Conservation (phyloP, 1,140 invertebrate species). For the Orchestia grillus region DNA sequence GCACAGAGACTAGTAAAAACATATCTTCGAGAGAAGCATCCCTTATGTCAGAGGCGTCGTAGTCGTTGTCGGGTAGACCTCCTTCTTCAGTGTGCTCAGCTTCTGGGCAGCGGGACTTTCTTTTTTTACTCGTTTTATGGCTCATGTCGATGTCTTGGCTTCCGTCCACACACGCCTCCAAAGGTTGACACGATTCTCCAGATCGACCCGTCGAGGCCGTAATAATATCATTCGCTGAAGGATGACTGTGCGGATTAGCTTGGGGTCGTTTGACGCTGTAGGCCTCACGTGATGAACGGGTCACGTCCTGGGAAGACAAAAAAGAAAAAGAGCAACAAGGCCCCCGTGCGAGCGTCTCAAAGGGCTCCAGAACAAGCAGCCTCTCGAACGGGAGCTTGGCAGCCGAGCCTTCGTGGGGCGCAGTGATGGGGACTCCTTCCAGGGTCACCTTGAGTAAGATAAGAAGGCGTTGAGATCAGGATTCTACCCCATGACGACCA, state of each 20-base stretch:
- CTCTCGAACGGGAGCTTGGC: constrained; percentile 21
- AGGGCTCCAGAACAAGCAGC: background rate
- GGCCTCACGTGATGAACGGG: background rate
- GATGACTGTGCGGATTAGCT: background rate
- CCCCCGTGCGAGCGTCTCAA: background rate
- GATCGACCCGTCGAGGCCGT: background rate
- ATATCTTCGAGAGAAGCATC: background rate
- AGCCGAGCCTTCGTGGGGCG: background rate
- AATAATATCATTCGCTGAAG: background rate
- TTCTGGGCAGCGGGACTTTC: background rate
- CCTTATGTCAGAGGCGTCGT: background rate
- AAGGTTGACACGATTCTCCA: background rate
- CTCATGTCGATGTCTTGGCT: background rate
- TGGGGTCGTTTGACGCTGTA: background rate
- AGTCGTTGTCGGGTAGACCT: background rate
- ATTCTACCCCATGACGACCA: too few species aligned
- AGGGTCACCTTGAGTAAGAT: background rate
- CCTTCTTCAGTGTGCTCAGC: background rate
- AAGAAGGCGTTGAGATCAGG: background rate
- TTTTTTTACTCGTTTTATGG: background rate
- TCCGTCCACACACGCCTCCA: background rate
- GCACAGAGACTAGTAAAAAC: background rate
- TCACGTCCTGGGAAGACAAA: background rate
- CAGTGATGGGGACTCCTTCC: background rate
- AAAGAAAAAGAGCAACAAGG: background rate